Percentiles rank a stretch among this genome's conserved stretches.
Conservation (phyloP, 2,888 invertebrate species). For the Epistrophella euchroma region DNA sequence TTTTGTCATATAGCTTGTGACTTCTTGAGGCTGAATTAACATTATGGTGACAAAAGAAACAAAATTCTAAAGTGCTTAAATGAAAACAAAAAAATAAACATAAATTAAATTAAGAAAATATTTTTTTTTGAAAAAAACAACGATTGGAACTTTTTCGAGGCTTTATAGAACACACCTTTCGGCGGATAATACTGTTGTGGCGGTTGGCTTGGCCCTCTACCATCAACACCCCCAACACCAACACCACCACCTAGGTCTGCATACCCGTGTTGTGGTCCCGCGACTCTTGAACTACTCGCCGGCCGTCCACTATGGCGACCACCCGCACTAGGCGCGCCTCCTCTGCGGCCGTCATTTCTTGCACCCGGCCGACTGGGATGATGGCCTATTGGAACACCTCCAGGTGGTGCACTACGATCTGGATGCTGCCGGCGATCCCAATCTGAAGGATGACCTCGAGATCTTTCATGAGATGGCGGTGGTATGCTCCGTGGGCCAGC, state of each 20-base stretch:
- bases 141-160: slow-evolving; percentile 71
- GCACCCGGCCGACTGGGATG: slow-evolving; percentile 80
- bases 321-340: slow-evolving; percentile 76
- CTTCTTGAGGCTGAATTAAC: not conserved
- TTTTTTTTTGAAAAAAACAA: slow-evolving; percentile 31
- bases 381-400: slow-evolving; percentile 48
- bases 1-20: not conserved
- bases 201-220: slow-evolving; percentile 78
- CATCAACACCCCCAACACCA: slow-evolving; percentile 71
- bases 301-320: slow-evolving; percentile 81
- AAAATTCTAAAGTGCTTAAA: slow-evolving; percentile 46
- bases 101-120: slow-evolving; percentile 36
- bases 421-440: slow-evolving; percentile 82
- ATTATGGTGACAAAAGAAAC: slow-evolving; percentile 35
- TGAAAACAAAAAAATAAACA: slow-evolving; percentile 73
- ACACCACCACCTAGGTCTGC: slow-evolving; percentile 82
- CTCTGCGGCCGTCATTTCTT: slow-evolving; percentile 78
- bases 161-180: slow-evolving; percentile 86
- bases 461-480: slow-evolving; percentile 84
- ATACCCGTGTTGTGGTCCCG: slow-evolving; percentile 86
- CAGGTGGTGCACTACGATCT: slow-evolving; percentile 61
- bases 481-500: slow-evolving; percentile 84
- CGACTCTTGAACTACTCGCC: slow-evolving; percentile 78
- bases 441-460: slow-evolving; percentile 80
- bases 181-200: slow-evolving; percentile 88